Conservation (phyloP, 2,888 invertebrate species). For the Drosophila nigricruria region DNA sequence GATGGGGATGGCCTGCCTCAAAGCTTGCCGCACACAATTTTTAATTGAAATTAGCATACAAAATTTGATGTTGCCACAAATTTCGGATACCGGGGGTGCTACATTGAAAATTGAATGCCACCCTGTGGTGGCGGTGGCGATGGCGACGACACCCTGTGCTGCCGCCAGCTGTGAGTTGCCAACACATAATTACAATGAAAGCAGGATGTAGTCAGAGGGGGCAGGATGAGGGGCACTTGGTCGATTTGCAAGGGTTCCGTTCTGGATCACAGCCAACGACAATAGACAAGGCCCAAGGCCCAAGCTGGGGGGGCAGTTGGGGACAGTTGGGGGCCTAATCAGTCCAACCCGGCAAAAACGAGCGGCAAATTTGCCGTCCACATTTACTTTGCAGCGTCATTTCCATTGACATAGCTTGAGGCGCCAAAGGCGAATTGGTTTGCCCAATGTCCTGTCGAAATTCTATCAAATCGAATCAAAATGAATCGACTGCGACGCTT, state of each 20-base stretch:
- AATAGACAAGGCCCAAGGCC: neutral
- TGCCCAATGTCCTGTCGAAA: conserved; percentile 9
- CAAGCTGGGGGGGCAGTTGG: neutral
- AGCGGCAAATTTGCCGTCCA: conserved; percentile 35
- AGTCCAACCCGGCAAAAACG: conserved; percentile 20
- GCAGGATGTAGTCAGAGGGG: neutral
- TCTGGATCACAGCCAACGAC: conserved; percentile 43
- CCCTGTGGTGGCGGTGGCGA: conserved; percentile 21
- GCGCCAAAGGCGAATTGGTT: conserved; percentile 15
- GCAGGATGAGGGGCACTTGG: neutral
- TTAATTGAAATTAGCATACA: conserved; percentile 74
- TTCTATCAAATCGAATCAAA: conserved; percentile 55
- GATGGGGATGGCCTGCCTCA: neutral
- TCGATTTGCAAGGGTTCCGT: conserved; percentile 14
- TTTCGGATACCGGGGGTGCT: conserved; percentile 30
- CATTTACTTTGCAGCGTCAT: conserved; percentile 17
- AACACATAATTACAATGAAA: conserved; percentile 57
- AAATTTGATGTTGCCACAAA: conserved; percentile 58
- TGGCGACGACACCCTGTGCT: conserved; percentile 7
- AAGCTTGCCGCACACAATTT: conserved; percentile 43
- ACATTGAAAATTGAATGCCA: conserved; percentile 28
- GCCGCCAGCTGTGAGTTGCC: conserved; percentile 43
- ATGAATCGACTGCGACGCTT: conserved; percentile 33
- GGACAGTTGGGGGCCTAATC: too few species aligned
- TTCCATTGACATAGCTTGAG: conserved; percentile 10